phyloP scores from a whole-genome alignment of 2,888 invertebrate species.

The Anarsia innoxiella region DNA sequence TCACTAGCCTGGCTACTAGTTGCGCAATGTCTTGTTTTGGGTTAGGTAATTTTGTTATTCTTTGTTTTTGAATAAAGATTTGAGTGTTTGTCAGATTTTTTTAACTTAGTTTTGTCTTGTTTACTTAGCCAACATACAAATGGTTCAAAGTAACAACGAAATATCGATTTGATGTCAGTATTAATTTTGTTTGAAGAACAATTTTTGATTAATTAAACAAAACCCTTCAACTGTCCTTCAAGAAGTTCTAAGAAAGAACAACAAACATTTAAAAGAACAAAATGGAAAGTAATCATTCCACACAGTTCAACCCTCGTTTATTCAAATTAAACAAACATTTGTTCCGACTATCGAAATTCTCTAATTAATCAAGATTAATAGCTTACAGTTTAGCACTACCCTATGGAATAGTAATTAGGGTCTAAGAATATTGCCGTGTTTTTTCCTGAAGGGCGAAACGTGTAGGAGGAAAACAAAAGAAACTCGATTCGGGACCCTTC shows the following conservation, averaged over 20 bases:
- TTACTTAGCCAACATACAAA: too few relatives aligned
- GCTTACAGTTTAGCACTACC: conserved; percentile 51
- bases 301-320: conserved; percentile 3
- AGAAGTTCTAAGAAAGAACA: too few relatives aligned
- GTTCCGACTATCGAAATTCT: conserved; percentile 27
- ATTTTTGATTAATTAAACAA: too few relatives aligned
- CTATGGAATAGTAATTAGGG: conserved; percentile 51
- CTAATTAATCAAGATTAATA: conserved; percentile 65
- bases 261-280: too few relatives aligned
- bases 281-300: too few relatives aligned
- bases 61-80: too few relatives aligned
- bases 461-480: conserved; percentile 57
- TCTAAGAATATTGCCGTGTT: conserved; percentile 20
- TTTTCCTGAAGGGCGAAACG: conserved; percentile 23
- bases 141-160: too few relatives aligned
- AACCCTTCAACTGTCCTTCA: too few relatives aligned
- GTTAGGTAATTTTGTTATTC: neutral
- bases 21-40: neutral
- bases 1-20: neutral
- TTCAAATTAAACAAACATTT: conserved; percentile 21
- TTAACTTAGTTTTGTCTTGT: too few relatives aligned
- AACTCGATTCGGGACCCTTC: conserved; percentile 59
- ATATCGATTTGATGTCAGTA: too few relatives aligned
- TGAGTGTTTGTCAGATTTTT: too few relatives aligned
- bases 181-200: too few relatives aligned